A percentile compares a stretch with the other conserved stretches of the same genome.
Evolutionary conservation across 2,797 vertebrate genomes (phyloP).

Genomic region (Anniella stebbinsi): DNA sequence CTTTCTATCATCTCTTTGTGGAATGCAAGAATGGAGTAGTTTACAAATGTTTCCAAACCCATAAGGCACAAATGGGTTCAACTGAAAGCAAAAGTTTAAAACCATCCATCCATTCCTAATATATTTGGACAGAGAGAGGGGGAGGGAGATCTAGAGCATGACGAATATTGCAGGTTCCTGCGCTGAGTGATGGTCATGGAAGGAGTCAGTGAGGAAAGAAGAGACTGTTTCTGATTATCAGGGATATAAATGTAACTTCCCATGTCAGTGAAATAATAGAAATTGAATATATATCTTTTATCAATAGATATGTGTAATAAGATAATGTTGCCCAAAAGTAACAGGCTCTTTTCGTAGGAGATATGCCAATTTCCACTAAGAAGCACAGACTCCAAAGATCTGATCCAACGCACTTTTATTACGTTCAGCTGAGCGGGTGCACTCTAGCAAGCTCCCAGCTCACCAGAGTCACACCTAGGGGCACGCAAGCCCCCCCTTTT

Average conservation of each 20-base stretch:
- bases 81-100: conserved; percentile 40
- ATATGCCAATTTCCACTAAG: too few species aligned
- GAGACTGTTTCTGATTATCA: conserved; percentile 38
- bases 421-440: too few species aligned
- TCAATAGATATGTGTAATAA: neutral
- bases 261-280: conserved; percentile 15
- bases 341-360: too few species aligned
- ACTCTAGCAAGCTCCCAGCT: too few species aligned
- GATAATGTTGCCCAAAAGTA: too few species aligned
- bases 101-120: conserved; percentile 60
- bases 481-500: too few species aligned
- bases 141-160: conserved; percentile 62
- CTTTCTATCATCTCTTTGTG: conserved; percentile 7
- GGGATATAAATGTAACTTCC: conserved; percentile 28
- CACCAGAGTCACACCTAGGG: too few species aligned
- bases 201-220: conserved; percentile 38
- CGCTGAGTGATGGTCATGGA: conserved; percentile 40
- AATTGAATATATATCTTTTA: conserved; percentile 24
- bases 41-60: conserved; percentile 57
- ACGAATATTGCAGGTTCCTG: conserved; percentile 56
- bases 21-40: conserved; percentile 19
- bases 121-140: conserved; percentile 60
- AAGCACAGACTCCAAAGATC: too few species aligned
- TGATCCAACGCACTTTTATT: too few species aligned
- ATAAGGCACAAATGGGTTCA: conserved; percentile 42